Conservation (phyloP, 2,888 invertebrate genomes). For the Athetis lepigone region DNA sequence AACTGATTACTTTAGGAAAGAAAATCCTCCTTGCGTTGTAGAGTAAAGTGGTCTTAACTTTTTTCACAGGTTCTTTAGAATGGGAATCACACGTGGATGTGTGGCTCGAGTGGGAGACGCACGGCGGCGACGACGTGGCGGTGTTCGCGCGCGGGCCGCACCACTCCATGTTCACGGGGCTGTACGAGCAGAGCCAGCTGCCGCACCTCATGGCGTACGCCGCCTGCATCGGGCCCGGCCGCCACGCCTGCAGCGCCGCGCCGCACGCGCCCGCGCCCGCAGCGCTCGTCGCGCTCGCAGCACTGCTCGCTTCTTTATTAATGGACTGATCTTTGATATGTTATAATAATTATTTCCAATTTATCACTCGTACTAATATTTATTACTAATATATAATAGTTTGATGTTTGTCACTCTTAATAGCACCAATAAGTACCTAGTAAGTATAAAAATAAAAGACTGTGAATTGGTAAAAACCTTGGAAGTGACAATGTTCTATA, state of each 20-base stretch:
- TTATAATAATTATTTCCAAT: too few species aligned
- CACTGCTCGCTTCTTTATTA: conserved; percentile 18
- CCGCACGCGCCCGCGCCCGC: conserved; percentile 10
- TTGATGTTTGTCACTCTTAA: too few species aligned
- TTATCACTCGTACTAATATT: too few species aligned
- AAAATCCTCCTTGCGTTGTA: neutral
- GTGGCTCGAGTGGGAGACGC: conserved; percentile 91
- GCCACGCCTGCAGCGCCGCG: conserved; percentile 71
- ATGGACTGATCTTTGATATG: conserved; percentile 11
- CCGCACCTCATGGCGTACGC: conserved; percentile 94
- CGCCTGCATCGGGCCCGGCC: conserved; percentile 92
- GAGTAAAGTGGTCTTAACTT: neutral
- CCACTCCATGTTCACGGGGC: conserved; percentile 94
- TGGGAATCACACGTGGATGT: conserved; percentile 89
- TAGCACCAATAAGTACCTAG: too few species aligned
- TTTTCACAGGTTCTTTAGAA: conserved; percentile 62
- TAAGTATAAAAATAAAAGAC: too few species aligned
- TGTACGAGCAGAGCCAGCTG: conserved; percentile 94
- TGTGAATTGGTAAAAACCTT: too few species aligned
- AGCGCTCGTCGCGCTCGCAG: conserved; percentile 9
- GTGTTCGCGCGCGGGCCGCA: conserved; percentile 93
- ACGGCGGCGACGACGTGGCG: conserved; percentile 95
- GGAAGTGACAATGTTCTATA: too few species aligned
- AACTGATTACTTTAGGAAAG: neutral
- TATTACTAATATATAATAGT: too few species aligned